Conservation (phyloP, 2,113 vertebrate species). For the Hemibagrus wyckioides region DNA sequence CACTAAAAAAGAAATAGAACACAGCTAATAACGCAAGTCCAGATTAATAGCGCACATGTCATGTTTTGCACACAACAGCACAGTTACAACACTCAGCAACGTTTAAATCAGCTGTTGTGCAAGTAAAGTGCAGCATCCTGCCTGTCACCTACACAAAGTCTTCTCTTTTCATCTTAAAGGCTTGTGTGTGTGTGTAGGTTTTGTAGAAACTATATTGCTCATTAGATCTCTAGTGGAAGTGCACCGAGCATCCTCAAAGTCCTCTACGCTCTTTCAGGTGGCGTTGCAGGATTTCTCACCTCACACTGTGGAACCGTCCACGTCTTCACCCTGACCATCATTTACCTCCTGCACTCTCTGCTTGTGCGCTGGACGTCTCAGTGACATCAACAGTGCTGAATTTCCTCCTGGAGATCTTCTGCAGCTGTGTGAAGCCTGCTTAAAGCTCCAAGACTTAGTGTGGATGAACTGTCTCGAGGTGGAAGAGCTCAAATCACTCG, state of each 20-base stretch:
- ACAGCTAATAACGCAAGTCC: neutral
- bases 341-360: neutral
- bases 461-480: neutral
- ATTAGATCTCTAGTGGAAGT: neutral
- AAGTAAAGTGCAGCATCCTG: neutral
- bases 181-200: too few species aligned
- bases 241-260: neutral
- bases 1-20: neutral
- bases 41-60: neutral
- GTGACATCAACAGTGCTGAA: neutral
- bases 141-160: neutral
- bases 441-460: neutral
- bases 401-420: neutral
- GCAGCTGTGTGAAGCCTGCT: neutral
- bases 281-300: neutral
- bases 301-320: neutral
- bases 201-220: neutral
- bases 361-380: neutral
- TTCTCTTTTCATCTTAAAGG: neutral
- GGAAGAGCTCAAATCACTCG: neutral
- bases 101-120: neutral
- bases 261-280: slow-evolving; percentile 8
- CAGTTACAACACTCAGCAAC: neutral
- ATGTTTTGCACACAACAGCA: neutral
- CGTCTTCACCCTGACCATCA: neutral